Evolutionary conservation across 2,113 vertebrate genomes (phyloP), one percentile per base, ranked within the genome.

Genomic region (Nicator chloris): DNA sequence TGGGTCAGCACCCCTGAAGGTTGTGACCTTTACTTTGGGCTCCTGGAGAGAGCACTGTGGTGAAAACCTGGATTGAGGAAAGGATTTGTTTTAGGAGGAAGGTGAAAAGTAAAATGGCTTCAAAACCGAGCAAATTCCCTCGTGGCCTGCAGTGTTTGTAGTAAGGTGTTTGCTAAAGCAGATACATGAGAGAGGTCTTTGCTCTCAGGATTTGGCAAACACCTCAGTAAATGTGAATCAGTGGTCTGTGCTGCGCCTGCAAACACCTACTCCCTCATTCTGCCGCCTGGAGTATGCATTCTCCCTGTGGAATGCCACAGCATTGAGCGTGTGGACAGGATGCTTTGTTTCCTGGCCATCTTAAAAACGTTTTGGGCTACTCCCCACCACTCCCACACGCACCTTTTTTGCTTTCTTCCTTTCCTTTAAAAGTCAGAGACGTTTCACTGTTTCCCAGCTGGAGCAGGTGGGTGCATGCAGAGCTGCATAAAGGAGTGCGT

Each of bases 331-430:
- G 31, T 23, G 1, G 21, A 35, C 61, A 75, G 39, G 9, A 15
- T 3, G 1, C 15, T 51, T 81, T 45, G 0, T 31, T 80, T 35
- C 21, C 10, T 13, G 11, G 23, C 23, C 7, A 8, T 75, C 14
- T 51, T 56, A 20, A 20, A 31, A 3, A 0, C 6, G 6, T 33
- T 56, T 24, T 15, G 9, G 7, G 7, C 27, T 76, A 12, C 14
- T 49, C 21, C 15, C 9, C 17, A 8, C 2, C 15, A 15, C 13
- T 33, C 15, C 19, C 8, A 28, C 3, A 1, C 24, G 7, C 1
- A 5, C 10, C 15, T 20, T 28, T 33, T 40, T 30, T 31, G 8
- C 44, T 11, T 44, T 5, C 3, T 20, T 44, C 22, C n/a, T 26
- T 68, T 65, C 2, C 6, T 31, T 57, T 66, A 23, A 56, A 82